Conservation (phyloP, 2,888 invertebrate species). For the Hydropsyche betteni region DNA sequence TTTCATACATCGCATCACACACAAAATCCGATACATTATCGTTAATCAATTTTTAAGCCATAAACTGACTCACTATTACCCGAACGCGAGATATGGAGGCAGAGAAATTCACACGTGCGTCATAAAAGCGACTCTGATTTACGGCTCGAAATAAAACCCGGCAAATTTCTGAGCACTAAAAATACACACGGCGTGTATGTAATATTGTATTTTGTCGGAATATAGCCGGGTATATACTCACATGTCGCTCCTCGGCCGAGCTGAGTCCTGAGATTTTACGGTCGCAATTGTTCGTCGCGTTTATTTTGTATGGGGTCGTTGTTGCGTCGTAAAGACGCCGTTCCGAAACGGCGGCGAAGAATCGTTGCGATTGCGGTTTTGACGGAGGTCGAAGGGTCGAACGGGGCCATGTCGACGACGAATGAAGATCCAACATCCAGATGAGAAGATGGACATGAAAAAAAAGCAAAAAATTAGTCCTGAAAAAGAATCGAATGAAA, state of each 20-base stretch:
- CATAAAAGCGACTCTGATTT: conserved; percentile 32
- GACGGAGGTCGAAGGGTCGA: conserved; percentile 24
- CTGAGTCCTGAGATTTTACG: conserved; percentile 65
- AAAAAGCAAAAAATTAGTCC: conserved; percentile 1
- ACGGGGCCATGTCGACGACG: not conserved
- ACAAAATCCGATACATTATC: conserved; percentile 15
- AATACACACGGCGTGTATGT: not conserved
- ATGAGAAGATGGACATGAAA: conserved; percentile 9
- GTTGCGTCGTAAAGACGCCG: conserved; percentile 16
- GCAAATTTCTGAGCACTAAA: conserved; percentile 23
- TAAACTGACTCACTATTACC: not conserved
- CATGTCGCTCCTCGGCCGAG: conserved; percentile 73
- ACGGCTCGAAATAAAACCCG: conserved; percentile 32
- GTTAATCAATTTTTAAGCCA: conserved; percentile 19
- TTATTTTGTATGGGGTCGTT: conserved; percentile 52
- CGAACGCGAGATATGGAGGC: not conserved
- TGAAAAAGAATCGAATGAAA: too few relatives aligned
- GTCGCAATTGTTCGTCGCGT: conserved; percentile 17
- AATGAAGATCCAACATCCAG: conserved; percentile 4
- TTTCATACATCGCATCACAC: too few relatives aligned
- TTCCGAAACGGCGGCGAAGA: not conserved
- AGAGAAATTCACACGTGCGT: not conserved
- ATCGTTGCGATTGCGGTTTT: conserved; percentile 19
- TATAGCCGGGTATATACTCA: conserved; percentile 62
- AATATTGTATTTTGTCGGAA: not conserved